phyloP scores from a whole-genome alignment of 2,113 vertebrate genomes.

The Laticauda laticaudata region DNA sequence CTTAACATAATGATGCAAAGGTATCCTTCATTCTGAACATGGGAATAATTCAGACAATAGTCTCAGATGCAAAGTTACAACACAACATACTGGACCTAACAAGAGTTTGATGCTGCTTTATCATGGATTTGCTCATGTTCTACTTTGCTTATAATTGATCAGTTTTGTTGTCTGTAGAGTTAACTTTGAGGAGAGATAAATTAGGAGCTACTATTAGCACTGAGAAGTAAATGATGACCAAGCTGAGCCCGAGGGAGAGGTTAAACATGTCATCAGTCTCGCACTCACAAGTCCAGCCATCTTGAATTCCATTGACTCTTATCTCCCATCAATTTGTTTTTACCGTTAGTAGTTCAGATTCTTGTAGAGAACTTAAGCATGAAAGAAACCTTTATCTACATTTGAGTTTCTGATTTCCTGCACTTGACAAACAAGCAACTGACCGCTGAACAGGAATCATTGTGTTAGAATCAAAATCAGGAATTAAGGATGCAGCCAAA shows the following conservation, averaged over 20 bases:
- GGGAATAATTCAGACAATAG: conserved; percentile 47
- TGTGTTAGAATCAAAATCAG: not conserved
- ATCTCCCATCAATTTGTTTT: too few relatives aligned
- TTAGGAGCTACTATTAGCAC: not conserved
- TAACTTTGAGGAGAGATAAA: not conserved
- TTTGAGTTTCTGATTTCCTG: too few relatives aligned
- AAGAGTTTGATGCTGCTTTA: not conserved
- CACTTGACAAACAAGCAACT: not conserved
- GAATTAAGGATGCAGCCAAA: not conserved
- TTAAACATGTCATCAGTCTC: too few relatives aligned
- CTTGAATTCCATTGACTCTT: too few relatives aligned
- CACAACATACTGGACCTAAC: conserved; percentile 28
- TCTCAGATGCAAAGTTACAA: conserved; percentile 63
- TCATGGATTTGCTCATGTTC: not conserved
- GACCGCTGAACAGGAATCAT: not conserved
- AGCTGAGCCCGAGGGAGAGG: too few relatives aligned
- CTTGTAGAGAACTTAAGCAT: too few relatives aligned
- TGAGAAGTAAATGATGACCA: too few relatives aligned
- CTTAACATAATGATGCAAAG: conserved; percentile 52
- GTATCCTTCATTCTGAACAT: conserved; percentile 32
- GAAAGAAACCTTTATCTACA: too few relatives aligned
- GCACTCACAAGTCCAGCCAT: too few relatives aligned
- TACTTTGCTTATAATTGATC: not conserved
- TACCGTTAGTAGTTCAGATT: too few relatives aligned
- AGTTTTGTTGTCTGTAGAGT: not conserved